These are phyloP conservation scores for Megatriorchis doriae DNA, from an alignment of 2,113 vertebrate genomes.

Conservation along the genomic window DNA sequence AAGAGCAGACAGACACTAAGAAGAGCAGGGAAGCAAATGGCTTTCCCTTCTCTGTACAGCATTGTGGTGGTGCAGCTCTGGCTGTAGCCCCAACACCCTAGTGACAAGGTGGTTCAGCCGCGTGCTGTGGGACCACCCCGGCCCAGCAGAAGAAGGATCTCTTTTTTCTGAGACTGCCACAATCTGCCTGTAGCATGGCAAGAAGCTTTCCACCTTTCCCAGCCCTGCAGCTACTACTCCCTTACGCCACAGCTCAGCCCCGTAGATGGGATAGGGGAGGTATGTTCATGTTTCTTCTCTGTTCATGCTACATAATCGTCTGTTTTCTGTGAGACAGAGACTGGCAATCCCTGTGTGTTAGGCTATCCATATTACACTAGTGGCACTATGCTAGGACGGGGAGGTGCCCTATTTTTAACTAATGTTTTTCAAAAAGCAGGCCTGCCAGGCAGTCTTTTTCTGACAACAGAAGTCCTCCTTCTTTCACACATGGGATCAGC, in stretches of 20 bases:
- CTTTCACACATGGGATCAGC: not conserved
- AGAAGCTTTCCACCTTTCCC: not conserved
- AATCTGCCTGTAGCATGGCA: not conserved
- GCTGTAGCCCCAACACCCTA: not conserved
- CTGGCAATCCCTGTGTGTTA: not conserved
- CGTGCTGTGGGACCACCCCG: accelerated
- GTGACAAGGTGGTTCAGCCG: not conserved
- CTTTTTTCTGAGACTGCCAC: not conserved
- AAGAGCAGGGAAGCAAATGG: not conserved
- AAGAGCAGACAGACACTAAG: not conserved
- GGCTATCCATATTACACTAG: accelerated
- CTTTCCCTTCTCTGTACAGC: not conserved
- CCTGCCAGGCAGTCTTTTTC: not conserved
- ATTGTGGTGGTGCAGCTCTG: not conserved
- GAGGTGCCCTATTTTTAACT: not conserved
- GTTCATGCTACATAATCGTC: accelerated
- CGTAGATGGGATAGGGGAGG: not conserved
- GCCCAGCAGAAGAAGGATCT: not conserved
- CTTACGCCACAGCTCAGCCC: not conserved
- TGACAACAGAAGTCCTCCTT: not conserved
- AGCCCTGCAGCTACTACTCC: not conserved
- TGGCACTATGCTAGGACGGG: not conserved
- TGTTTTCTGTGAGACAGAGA: not conserved
- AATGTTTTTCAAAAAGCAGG: accelerated
- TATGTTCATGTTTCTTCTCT: accelerated